Base-by-base conservation (phyloP, 2,888 invertebrate species). In the Nebria brevicollis region DNA sequence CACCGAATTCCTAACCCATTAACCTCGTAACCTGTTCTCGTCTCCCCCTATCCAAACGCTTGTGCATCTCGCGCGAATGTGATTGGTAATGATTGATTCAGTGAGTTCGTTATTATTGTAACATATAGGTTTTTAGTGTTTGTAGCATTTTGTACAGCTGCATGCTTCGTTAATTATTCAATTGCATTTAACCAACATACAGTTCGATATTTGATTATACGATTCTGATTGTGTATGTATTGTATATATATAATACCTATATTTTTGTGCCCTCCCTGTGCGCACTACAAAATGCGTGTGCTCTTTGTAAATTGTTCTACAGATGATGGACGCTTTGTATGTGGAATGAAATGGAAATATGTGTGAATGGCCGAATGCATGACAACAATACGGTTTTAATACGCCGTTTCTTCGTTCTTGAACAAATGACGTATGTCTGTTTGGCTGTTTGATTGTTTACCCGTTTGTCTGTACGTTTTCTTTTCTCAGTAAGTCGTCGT, bases 101-200 rank as follows among this genome's bases (percentile, higher is more conserved):
- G 15, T 75, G 43, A 72, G 79, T 75, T 75, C 68, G 70, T 75
- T 81, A 70, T 75, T 74, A 75, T 26, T 81, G 76, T 81, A 81
- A 65, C 81, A 81, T 82, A 83, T 77, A 85, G 84, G 84, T 87
- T 87, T 86, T 87, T 88, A 88, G 87, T 88, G 87, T 88, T 87
- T 86, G 85, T 86, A 87, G 87, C 87, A 87, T 88, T 89, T 88
- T 88, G 88, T 89, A 88, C 88, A 89, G 88, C 87, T 87, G 87
- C 88, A 88, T 88, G 88, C 88, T 88, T 87, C 86, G 87, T 87
- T 82, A 81, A 73, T 82, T 68, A 82, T 87, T 54, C 85, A 86
- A 86, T 87, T 85, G 84, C 84, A 85, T 84, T 85, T 85, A 85
- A 84, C 70, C 84, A 85, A 85, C 84, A 81, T 64, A 81, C 66